Conservation (phyloP, 2,888 invertebrate genomes). For the Caenorhabditis panamensis region DNA sequence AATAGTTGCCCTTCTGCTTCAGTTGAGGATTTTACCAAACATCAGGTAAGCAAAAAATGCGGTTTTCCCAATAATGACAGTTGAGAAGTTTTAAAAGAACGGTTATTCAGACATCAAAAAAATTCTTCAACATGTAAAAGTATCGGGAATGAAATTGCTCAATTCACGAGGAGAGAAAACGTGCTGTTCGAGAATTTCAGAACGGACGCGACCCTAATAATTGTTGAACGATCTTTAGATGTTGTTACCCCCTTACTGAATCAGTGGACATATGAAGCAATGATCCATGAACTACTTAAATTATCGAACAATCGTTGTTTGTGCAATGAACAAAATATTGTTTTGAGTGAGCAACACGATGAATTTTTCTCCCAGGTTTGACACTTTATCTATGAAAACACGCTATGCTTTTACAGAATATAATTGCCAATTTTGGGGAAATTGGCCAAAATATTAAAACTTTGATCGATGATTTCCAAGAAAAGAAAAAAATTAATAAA, state of each 20-base stretch:
- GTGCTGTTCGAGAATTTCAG: conserved; percentile 72
- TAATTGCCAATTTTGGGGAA: conserved; percentile 97
- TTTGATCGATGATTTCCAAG: conserved; percentile 97
- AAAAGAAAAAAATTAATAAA: conserved; percentile 92
- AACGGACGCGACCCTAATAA: conserved; percentile 86
- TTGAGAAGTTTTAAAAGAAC: no score
- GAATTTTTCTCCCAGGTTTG: conserved; percentile 92
- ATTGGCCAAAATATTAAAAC: conserved; percentile 97
- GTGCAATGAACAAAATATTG: conserved; percentile 91
- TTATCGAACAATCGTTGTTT: conserved; percentile 95
- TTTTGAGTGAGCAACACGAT: conserved; percentile 95
- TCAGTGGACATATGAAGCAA: conserved; percentile 99
- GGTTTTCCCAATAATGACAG: no score
- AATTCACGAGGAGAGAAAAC: conserved; percentile 76
- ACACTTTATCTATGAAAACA: neutral
- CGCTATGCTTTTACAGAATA: conserved; percentile 87
- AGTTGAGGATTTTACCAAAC: conserved; percentile 91
- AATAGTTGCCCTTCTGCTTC: conserved; percentile 89
- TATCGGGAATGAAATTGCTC: conserved; percentile 74
- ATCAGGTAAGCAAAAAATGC: conserved; percentile 67
- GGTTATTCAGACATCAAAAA: conserved; percentile 69
- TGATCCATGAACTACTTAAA: conserved; percentile 95
- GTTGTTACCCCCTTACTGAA: conserved; percentile 95
- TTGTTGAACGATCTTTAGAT: conserved; percentile 94
- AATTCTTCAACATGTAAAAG: conserved; percentile 71